Evolutionary conservation across 2,797 vertebrate species (phyloP), one percentile per base, ranked within the genome.

Genomic region (Dromococcyx pavoninus): DNA sequence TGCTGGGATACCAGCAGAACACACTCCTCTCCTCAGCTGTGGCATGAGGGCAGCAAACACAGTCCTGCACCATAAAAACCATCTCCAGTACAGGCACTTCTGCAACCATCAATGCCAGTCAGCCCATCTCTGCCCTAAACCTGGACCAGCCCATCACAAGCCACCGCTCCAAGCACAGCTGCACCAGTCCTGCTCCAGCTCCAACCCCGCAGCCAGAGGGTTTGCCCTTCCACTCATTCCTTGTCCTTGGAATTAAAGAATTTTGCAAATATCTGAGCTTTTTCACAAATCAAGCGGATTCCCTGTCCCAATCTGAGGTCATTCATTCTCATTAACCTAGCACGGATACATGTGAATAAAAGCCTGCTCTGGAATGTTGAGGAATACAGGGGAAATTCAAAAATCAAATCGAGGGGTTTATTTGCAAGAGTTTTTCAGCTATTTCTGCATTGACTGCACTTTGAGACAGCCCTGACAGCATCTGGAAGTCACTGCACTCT

Each of bases 101-200:
- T 15, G 43, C n/a, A 0, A 17, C 1, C 19, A 2, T 0, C 2
- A 1, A 6, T 1, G 8, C 37, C 17, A 1, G 28, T 5, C 1
- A 8, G 57, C 41, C 56, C 23, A 0, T 12, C 51, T 16, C 65
- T 44, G 65, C 65, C 51, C 43, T 10, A 7, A 2, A 2, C 5
- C 41, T 4, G 2, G 11, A 10, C 13, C 8, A 7, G 54, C 23
- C n/a, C 9, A 0, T 8, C 18, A 1, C 2, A 9, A 32, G 58
- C 22, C 39, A 32, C 21, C 2, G 8, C 51, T 23, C 32, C 3
- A 4, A n/a, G 51, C 50, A 10, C 43, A 44, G 6, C 17, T 0
- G 27, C 43, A 2, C 35, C 39, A 3, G 25, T 3, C 6, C 54
- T 6, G 11, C 33, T 7, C 53, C 44, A 2, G 48, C 53, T 11